Evolutionary conservation across 1,140 invertebrate species (phyloP).

Genomic region (Trichogramma pretiosum): DNA sequence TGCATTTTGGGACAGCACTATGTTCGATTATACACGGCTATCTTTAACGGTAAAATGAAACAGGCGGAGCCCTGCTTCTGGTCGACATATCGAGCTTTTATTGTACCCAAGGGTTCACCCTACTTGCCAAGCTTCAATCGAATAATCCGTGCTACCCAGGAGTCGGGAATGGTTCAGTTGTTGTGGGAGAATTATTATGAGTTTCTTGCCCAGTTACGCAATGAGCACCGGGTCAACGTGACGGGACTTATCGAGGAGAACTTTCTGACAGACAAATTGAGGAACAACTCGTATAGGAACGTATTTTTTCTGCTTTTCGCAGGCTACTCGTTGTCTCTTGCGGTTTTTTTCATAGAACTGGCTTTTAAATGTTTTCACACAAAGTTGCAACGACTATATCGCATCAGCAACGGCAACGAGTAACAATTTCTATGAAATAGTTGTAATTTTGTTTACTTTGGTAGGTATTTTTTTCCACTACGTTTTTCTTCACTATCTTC

Average conservation of each 20-base stretch:
- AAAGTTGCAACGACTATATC: too few relatives aligned
- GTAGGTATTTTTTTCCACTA: too few relatives aligned
- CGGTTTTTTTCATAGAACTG: too few relatives aligned
- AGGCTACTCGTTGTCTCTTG: neutral
- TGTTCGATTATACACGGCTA: neutral
- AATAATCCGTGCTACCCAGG: neutral
- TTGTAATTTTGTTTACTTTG: too few relatives aligned
- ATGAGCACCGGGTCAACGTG: neutral
- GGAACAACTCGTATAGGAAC: neutral
- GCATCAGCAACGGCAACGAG: too few relatives aligned
- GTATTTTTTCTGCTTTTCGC: neutral
- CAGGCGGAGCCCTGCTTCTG: neutral
- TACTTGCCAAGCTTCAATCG: neutral
- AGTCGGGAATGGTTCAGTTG: neutral
- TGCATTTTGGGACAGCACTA: neutral
- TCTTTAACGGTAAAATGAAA: neutral
- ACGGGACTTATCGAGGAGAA: too few relatives aligned
- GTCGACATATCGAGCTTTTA: neutral
- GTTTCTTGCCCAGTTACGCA: neutral
- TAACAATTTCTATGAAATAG: too few relatives aligned
- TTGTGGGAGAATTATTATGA: neutral
- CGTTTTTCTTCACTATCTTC: too few relatives aligned
- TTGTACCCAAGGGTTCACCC: slow-evolving; percentile 1
- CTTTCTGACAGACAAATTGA: neutral
- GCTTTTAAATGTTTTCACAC: too few relatives aligned